Percentiles rank a stretch among this genome's conserved stretches.
Conservation (phyloP, 2,888 invertebrate species). For the Drosophila mulleri region DNA sequence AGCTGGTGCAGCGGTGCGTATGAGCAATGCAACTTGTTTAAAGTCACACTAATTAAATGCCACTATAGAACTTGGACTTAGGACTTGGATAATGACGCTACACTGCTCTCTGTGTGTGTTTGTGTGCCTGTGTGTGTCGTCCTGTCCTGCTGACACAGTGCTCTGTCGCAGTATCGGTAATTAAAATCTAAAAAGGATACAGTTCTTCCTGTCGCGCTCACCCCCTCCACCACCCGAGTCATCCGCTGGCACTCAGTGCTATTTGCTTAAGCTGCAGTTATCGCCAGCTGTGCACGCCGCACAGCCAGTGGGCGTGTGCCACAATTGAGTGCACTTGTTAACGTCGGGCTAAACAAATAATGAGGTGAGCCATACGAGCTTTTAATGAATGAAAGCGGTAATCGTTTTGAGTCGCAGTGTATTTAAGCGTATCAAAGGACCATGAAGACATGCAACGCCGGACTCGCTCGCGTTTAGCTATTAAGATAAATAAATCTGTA, state of each 20-base stretch:
- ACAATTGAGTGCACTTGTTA: slow-evolving; percentile 67
- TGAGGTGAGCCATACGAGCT: slow-evolving; percentile 69
- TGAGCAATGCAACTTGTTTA: slow-evolving; percentile 68
- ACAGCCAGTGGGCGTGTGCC: slow-evolving; percentile 20
- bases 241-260: slow-evolving; percentile 37
- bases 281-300: slow-evolving; percentile 25
- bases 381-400: slow-evolving; percentile 79
- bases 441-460: slow-evolving; percentile 19
- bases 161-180: slow-evolving; percentile 73
- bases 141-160: slow-evolving; percentile 44
- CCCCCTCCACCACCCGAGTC: neutral
- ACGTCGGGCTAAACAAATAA: slow-evolving; percentile 72
- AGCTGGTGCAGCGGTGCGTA: slow-evolving; percentile 50
- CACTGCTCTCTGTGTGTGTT: neutral
- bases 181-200: slow-evolving; percentile 80
- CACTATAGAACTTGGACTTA: slow-evolving; percentile 56
- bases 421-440: slow-evolving; percentile 71
- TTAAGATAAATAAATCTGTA: slow-evolving; percentile 41
- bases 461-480: slow-evolving; percentile 15
- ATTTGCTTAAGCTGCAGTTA: slow-evolving; percentile 76
- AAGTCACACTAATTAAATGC: slow-evolving; percentile 76
- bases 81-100: slow-evolving; percentile 41
- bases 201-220: slow-evolving; percentile 50
- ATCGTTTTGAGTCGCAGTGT: slow-evolving; percentile 72
- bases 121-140: neutral